Evolutionary conservation across 2,888 invertebrate species (phyloP).

Genomic region (Drosophila rellima): DNA sequence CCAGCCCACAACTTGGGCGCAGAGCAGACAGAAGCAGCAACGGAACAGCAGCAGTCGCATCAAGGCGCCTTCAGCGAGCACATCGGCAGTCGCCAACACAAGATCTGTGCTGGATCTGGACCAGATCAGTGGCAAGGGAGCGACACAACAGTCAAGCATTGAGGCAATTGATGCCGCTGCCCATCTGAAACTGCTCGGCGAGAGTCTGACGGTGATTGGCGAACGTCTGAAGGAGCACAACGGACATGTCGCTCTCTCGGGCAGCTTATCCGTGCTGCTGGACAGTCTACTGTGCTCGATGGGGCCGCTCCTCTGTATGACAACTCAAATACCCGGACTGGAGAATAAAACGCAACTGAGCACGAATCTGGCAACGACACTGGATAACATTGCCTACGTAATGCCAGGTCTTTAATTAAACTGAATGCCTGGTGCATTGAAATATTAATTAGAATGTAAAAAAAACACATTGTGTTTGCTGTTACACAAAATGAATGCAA

Average conservation of each 20-base stretch:
- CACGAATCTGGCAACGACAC: slow-evolving; percentile 88
- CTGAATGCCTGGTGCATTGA: neutral
- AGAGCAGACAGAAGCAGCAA: slow-evolving; percentile 40
- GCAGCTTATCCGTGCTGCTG: slow-evolving; percentile 95
- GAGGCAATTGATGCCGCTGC: slow-evolving; percentile 96
- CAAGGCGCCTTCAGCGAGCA: slow-evolving; percentile 25
- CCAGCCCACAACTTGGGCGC: slow-evolving; percentile 45
- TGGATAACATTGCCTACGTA: slow-evolving; percentile 98
- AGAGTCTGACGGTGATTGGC: slow-evolving; percentile 97
- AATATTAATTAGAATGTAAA: neutral
- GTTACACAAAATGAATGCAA: neutral
- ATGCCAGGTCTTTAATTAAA: slow-evolving; percentile 91
- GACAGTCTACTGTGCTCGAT: slow-evolving; percentile 97
- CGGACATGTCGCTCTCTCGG: slow-evolving; percentile 98
- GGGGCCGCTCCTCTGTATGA: slow-evolving; percentile 94
- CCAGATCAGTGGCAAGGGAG: slow-evolving; percentile 23
- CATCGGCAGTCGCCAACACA: slow-evolving; percentile 26
- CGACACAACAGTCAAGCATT: slow-evolving; percentile 87
- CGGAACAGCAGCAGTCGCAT: slow-evolving; percentile 12
- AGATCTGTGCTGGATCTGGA: slow-evolving; percentile 29
- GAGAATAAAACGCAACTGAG: slow-evolving; percentile 88
- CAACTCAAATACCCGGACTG: slow-evolving; percentile 92
- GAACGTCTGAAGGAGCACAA: slow-evolving; percentile 96
- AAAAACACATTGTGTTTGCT: slow-evolving; percentile 1
- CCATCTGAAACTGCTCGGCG: slow-evolving; percentile 95